Conservation (phyloP, 1,140 invertebrate genomes). For the Magallana ariakensis region DNA sequence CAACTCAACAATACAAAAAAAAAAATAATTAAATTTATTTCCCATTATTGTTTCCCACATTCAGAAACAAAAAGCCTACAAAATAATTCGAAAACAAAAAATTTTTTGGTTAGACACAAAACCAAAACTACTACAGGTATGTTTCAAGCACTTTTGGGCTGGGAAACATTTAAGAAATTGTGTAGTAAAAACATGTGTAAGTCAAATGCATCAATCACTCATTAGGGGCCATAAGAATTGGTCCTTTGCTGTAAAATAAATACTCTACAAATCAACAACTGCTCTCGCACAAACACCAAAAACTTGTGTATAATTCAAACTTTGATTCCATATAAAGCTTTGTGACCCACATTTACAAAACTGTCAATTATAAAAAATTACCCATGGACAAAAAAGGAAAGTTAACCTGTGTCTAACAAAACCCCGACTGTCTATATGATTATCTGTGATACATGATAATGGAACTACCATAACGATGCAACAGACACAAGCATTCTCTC, state of each 20-base stretch:
- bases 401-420: conserved; percentile 33
- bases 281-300: conserved; percentile 3
- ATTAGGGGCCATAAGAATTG: conserved; percentile 7
- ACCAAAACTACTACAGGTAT: background rate
- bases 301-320: background rate
- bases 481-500: background rate
- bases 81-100: background rate
- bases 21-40: conserved; percentile 14
- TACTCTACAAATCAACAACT: conserved; percentile 27
- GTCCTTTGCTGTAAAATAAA: conserved; percentile 21
- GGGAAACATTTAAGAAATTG: background rate
- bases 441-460: conserved; percentile 15
- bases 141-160: conserved; percentile 8
- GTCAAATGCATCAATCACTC: conserved; percentile 8
- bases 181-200: background rate
- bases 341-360: background rate
- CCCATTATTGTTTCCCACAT: conserved; percentile 19
- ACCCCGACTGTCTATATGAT: background rate
- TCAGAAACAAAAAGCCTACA: background rate
- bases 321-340: conserved; percentile 31
- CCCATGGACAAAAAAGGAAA: background rate
- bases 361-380: background rate
- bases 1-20: background rate
- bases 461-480: background rate
- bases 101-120: conserved; percentile 34